Conservation (phyloP, 2,113 vertebrate genomes). For the Cervus canadensis region DNA sequence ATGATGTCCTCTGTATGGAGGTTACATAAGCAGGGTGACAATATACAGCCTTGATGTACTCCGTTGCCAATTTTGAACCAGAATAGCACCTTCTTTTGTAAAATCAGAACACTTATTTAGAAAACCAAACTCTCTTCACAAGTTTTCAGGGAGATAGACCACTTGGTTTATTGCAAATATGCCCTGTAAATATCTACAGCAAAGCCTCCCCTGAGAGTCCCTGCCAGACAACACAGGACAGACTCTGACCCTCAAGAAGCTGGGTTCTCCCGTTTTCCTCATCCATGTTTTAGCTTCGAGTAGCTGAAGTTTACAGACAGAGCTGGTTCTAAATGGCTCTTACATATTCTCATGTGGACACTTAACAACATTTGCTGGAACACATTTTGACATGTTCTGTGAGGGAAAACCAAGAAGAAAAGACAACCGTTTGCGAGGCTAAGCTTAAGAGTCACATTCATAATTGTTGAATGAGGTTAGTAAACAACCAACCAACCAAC, state of each 20-base stretch:
- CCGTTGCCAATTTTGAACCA: neutral
- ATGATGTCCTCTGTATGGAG: neutral
- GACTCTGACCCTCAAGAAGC: neutral
- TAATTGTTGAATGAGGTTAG: neutral
- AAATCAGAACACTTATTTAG: neutral
- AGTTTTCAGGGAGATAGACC: neutral
- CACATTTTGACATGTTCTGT: neutral
- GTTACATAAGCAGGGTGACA: neutral
- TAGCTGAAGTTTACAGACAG: accelerated
- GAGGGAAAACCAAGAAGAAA: neutral
- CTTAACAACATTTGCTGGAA: neutral
- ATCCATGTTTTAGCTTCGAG: neutral
- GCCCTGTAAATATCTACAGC: accelerated
- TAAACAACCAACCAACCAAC: neutral
- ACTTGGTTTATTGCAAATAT: too few relatives aligned
- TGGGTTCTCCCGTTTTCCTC: neutral
- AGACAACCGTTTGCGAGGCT: neutral
- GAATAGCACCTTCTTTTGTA: too few relatives aligned
- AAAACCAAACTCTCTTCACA: neutral
- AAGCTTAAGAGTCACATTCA: neutral
- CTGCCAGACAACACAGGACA: neutral
- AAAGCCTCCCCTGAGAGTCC: accelerated
- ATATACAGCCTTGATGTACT: neutral
- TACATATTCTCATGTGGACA: neutral
- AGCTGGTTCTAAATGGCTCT: neutral